Base-by-base conservation (phyloP, 2,888 invertebrate species). In the Ophioninae sp. region DNA sequence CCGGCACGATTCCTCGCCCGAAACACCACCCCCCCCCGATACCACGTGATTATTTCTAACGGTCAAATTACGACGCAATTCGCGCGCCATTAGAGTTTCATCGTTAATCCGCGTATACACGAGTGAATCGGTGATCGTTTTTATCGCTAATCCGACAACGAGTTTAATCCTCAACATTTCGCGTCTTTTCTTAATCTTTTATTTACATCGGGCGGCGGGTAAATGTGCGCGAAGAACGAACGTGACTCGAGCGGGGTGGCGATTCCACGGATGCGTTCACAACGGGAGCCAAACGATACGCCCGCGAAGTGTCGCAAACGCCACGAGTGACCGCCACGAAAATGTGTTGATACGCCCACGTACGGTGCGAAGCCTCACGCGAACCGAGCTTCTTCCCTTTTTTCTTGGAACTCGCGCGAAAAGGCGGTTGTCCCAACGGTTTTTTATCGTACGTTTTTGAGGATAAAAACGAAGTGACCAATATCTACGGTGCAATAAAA, bases 331-430 rank as follows among this genome's bases (percentile, higher is more conserved):
- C 70, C 30, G 21, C 67, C 23, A 57, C 81, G 82, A 82, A 79
- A 84, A 84, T 82, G 81, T 83, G 74, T 76, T 73, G 82, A 84
- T 84, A 84, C 84, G 81, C 82, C 82, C 81, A 82, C 78, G 69
- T 10, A 44, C 79, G 41, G 56, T 50, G 17, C 56, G 62, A 78
- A 65, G 80, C 82, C 82, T 67, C 77, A 79, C 79, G 64, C 57
- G 59, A 75, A 84, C 75, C 77, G 67, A 76, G 65, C 50, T 37
- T 20, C 10, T 81, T 59, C 56, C 8, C 41, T 59, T 17, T 57
- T 65, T 50, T 21, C 56, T 13, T 44, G 8, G 37, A 20, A n/a
- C 20, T 41, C 23, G 17, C 56, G 1, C 39, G 0, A 67, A 39
- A 39, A 50, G 30, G 37, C 20, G 39, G n/a, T 21, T 21, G 56